Base-by-base conservation (phyloP, 2,888 invertebrate species). In the Alcis repandata region DNA sequence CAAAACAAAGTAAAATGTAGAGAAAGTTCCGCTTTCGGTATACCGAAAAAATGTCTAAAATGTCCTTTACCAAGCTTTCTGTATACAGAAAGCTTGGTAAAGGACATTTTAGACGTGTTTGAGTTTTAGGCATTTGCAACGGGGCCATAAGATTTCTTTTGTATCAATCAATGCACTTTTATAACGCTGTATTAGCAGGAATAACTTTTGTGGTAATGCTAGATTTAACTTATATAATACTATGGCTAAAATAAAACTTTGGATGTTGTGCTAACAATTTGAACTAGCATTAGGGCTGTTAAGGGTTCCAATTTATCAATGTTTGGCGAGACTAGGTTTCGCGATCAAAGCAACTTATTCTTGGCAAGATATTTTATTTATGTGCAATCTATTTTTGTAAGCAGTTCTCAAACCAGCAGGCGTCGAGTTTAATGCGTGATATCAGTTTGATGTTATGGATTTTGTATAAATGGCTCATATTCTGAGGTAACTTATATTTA, bases 351-450 rank as follows among this genome's bases (percentile, higher is more conserved):
- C 49, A 53, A 57, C 10, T 63, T 46, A 83, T 84, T 81, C 79
- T 81, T 79, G 80, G 80, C 82, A 58, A 82, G 80, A 87, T 90
- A 89, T 90, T 89, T 90, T 70, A 80, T 87, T 87, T 88, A 79
- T 76, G 90, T 91, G 91, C 91, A 90, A 91, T 92, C 88, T 91
- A 91, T 92, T 91, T 92, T 91, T 90, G 86, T 91, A 91, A 83
- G 85, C 85, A 87, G 80, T 84, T 84, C 89, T 78, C 88, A 83
- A 85, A 77, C 73, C 73, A 77, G 70, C 81, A 73, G 79, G 78
- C 75, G 76, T 79, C 74, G 79, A 81, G 74, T 72, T 75, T 74
- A 74, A 32, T 72, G 83, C 86, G 86, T 81, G 79, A 89, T 89
- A 91, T 91, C 87, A 90, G 88, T 88, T 90, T 67, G 83, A 88